Percentiles rank a stretch among this genome's conserved stretches.
phyloP scores from a whole-genome alignment of 2,797 vertebrate species.

The Nannoperca australis region DNA sequence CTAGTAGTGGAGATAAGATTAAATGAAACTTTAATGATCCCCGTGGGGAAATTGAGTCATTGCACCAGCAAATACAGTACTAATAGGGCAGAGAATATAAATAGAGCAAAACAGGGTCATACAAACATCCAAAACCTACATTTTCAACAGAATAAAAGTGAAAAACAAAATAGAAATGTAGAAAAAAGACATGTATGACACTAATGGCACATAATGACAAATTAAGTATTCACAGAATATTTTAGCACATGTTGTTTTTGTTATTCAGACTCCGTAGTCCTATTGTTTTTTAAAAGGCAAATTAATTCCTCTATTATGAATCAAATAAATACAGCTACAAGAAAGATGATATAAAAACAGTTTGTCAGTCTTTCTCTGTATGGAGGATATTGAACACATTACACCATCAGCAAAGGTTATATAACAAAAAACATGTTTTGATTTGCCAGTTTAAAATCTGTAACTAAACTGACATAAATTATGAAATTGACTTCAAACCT shows the following conservation, averaged over 20 bases:
- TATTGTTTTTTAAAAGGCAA: not conserved
- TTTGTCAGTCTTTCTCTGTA: not conserved
- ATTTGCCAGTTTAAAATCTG: not conserved
- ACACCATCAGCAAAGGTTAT: not conserved
- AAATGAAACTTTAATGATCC: constrained; percentile 54
- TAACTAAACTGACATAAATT: not conserved
- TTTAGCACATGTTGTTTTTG: not conserved
- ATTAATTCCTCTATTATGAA: not conserved
- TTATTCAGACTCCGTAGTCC: not conserved
- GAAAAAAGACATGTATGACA: not conserved
- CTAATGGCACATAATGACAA: not conserved
- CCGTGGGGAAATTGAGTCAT: constrained; percentile 27
- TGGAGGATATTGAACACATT: not conserved
- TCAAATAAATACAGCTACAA: not conserved
- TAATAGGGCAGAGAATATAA: constrained; percentile 29
- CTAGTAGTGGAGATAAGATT: constrained; percentile 39
- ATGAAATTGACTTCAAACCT: not conserved
- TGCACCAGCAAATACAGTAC: constrained; percentile 35
- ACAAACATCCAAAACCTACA: not conserved
- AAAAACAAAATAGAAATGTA: not conserved
- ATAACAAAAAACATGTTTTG: not conserved
- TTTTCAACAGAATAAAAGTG: not conserved
- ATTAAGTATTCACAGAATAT: not conserved
- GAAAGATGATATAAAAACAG: not conserved
- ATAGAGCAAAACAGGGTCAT: constrained; percentile 9